These are phyloP conservation scores for Drosophila stalkeri DNA, from an alignment of 2,888 invertebrate genomes.

Conservation along the genomic window DNA sequence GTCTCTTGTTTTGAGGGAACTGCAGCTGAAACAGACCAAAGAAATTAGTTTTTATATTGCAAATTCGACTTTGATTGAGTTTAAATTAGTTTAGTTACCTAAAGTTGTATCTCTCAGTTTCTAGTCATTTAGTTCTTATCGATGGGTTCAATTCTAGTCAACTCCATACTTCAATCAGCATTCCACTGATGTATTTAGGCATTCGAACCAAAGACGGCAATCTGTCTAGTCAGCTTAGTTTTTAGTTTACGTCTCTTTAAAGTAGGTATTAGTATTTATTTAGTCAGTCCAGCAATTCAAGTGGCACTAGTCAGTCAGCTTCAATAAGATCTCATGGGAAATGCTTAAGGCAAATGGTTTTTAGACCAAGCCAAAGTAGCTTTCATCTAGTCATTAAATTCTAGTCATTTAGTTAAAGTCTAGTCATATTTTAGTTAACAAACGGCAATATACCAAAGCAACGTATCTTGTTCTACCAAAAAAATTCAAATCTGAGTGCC, in stretches of 20 bases:
- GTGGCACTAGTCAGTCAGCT: slow-evolving; percentile 75
- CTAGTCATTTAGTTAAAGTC: slow-evolving; percentile 44
- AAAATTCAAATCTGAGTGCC: slow-evolving; percentile 1
- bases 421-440: slow-evolving; percentile 35
- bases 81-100: slow-evolving; percentile 47
- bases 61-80: slow-evolving; percentile 39
- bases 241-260: slow-evolving; percentile 27
- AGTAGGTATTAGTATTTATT: slow-evolving; percentile 32
- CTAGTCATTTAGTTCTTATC: slow-evolving; percentile 60
- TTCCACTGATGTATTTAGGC: slow-evolving; percentile 52
- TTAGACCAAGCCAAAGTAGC: slow-evolving; percentile 44
- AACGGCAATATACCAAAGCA: slow-evolving; percentile 48
- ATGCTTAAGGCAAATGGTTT: slow-evolving; percentile 8
- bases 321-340: slow-evolving; percentile 70
- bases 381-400: slow-evolving; percentile 53
- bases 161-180: slow-evolving; percentile 58
- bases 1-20: slow-evolving; percentile 40
- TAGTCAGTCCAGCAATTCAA: slow-evolving; percentile 51
- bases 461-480: slow-evolving; percentile 22
- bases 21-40: slow-evolving; percentile 82
- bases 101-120: slow-evolving; percentile 37
- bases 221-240: slow-evolving; percentile 55
- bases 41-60: slow-evolving; percentile 59
- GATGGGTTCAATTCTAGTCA: slow-evolving; percentile 69
- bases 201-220: slow-evolving; percentile 42